Evolutionary conservation across 1,140 invertebrate genomes (phyloP).

Genomic region (Drosophila funebris): DNA sequence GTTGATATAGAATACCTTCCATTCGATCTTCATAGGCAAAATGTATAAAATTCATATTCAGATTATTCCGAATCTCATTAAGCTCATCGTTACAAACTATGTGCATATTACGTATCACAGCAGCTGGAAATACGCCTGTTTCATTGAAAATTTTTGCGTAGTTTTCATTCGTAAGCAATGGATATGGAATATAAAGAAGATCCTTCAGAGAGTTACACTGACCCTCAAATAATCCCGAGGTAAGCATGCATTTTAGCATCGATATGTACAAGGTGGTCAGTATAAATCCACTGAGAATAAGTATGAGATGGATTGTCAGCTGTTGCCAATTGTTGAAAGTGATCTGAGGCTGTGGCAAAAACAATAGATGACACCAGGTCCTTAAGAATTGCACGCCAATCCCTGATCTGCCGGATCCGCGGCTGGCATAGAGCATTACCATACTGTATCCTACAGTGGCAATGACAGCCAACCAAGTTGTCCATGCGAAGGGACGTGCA

Average conservation of each 20-base stretch:
- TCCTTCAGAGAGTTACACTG: slow-evolving; percentile 48
- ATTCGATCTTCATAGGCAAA: slow-evolving; percentile 38
- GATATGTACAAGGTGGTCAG: slow-evolving; percentile 58
- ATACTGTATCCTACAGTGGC: slow-evolving; percentile 19
- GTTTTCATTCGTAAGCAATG: slow-evolving; percentile 7
- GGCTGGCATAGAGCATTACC: slow-evolving; percentile 32
- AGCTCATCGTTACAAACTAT: background rate
- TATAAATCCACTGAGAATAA: slow-evolving; percentile 46
- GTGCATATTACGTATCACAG: background rate
- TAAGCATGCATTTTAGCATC: slow-evolving; percentile 57
- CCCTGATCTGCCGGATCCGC: background rate
- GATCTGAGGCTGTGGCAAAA: background rate
- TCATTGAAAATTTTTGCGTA: background rate
- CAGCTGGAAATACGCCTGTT: background rate
- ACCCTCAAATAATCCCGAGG: slow-evolving; percentile 47
- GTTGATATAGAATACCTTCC: slow-evolving; percentile 47
- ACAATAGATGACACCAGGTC: slow-evolving; percentile 44
- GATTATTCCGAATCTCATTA: background rate
- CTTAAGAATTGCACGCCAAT: slow-evolving; percentile 42
- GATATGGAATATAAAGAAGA: slow-evolving; percentile 33
- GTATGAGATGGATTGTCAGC: slow-evolving; percentile 14
- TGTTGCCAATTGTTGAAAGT: slow-evolving; percentile 26
- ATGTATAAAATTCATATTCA: slow-evolving; percentile 52
- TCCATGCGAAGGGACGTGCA: slow-evolving; percentile 39
- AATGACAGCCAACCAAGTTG: slow-evolving; percentile 42